Base-by-base conservation (phyloP, 2,888 invertebrate species). In the Blera fallax region DNA sequence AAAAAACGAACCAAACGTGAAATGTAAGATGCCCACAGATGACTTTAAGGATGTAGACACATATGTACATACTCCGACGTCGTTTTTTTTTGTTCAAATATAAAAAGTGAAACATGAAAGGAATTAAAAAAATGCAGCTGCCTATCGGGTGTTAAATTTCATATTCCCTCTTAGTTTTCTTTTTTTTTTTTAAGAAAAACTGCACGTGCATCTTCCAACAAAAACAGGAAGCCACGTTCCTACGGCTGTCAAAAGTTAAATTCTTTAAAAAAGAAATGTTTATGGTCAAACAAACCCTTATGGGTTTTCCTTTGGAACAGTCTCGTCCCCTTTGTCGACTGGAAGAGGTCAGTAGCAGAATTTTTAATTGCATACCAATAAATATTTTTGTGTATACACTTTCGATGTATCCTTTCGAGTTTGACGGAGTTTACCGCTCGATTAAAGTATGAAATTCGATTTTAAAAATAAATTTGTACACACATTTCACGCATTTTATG, bases 121-220 rank as follows among this genome's bases (percentile, higher is more conserved):
- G 85, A 80, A 81, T 85, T 85, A 40, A 40, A 85, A 81, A 81
- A 85, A 85, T 81, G 77, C 85, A 85, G 85, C 85, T 85, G 85
- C 85, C 54, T 80, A 81, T 77, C 45, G 72, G 77, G 81, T 80
- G 52, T 81, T 81, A 70, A 69, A 76, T 81, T 76, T 81, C 85
- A 76, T 60, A 79, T 79, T 58, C 65, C 43, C 48, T 69, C 24
- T 18, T 40, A 14, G 5, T 45, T 34, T 27, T 21, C 40, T 40
- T 40, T 14, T 0, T 72, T 56, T 4, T 74, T 62, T 54, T 67
- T 29, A 54, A 24, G 32, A 65, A 34, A 64, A 79, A 69, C 70
- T 76, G 80, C 84, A 84, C 84, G 84, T 84, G 84, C 70, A 80
- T 52, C 65, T 16, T 48, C 16, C 29, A 32, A 48, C 43, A 34